Percentiles rank a stretch among this genome's conserved stretches.
Evolutionary conservation across 2,797 vertebrate genomes (phyloP).

Genomic region (Peromyscus melanophrys): DNA sequence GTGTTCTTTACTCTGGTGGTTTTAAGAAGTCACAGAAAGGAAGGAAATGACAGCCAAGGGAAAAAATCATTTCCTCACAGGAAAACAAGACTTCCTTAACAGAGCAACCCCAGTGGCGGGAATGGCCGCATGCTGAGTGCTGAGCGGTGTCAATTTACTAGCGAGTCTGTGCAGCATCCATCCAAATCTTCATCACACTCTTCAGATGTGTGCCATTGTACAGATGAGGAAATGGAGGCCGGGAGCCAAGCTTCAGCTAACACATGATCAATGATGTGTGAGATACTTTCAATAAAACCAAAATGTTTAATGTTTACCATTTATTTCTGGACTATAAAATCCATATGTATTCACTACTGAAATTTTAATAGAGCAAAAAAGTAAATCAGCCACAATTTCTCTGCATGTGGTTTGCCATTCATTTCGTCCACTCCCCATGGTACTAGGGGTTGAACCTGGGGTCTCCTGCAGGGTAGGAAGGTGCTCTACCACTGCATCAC

Average conservation of each 20-base stretch:
- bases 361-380: background rate
- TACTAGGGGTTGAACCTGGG: background rate
- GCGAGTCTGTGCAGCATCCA: background rate
- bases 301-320: conserved; percentile 34
- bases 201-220: background rate
- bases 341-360: background rate
- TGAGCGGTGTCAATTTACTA: background rate
- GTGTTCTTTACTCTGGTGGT: background rate
- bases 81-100: background rate
- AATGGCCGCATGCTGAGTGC: background rate
- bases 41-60: background rate
- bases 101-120: background rate
- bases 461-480: background rate
- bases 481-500: background rate
- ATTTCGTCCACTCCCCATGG: background rate
- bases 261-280: background rate
- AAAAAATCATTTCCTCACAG: background rate
- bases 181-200: background rate
- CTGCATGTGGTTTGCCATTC: background rate
- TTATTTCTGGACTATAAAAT: conserved; percentile 3
- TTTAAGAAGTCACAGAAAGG: background rate
- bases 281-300: background rate
- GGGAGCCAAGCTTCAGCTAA: background rate
- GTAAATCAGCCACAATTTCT: background rate
- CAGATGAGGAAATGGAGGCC: background rate